These are phyloP conservation scores for Bombus superbus DNA, from an alignment of 1,140 invertebrate species.

Conservation along the genomic window DNA sequence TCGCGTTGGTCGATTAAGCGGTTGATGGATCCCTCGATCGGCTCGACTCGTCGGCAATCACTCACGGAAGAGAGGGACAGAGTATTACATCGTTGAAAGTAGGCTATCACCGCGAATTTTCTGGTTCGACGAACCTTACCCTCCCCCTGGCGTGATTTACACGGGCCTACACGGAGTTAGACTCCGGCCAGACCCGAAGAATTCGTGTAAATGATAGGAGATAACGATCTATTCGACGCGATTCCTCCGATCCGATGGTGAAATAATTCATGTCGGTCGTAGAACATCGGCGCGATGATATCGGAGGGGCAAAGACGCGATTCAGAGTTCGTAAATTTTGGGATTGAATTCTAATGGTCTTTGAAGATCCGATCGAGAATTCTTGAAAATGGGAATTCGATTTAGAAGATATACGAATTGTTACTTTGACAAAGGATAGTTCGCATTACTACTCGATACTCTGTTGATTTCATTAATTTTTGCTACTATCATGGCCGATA, in stretches of 20 bases:
- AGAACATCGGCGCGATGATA: not conserved
- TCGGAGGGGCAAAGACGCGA: too few relatives aligned
- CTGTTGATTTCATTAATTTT: not conserved
- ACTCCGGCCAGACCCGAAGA: not conserved
- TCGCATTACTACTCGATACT: not conserved
- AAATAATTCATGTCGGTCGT: not conserved
- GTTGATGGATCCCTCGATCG: conserved; percentile 56
- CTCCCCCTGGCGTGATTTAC: conserved; percentile 39
- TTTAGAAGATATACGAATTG: not conserved
- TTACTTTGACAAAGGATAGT: not conserved
- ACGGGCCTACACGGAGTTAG: not conserved
- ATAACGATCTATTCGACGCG: not conserved
- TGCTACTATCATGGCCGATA: too few relatives aligned
- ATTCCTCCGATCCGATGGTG: not conserved
- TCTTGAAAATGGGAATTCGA: not conserved
- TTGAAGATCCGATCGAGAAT: not conserved
- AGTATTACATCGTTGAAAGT: conserved; percentile 40
- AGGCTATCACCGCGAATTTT: conserved; percentile 60
- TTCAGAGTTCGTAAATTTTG: not conserved
- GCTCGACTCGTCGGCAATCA: conserved; percentile 19
- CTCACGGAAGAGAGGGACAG: not conserved
- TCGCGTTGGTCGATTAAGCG: conserved; percentile 58
- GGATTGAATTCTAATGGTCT: not conserved
- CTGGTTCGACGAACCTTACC: conserved; percentile 33
- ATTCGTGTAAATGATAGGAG: conserved; percentile 20